These are phyloP conservation scores for Galaxias olidus DNA, from an alignment of 2,797 vertebrate species.

Conservation along the genomic window DNA sequence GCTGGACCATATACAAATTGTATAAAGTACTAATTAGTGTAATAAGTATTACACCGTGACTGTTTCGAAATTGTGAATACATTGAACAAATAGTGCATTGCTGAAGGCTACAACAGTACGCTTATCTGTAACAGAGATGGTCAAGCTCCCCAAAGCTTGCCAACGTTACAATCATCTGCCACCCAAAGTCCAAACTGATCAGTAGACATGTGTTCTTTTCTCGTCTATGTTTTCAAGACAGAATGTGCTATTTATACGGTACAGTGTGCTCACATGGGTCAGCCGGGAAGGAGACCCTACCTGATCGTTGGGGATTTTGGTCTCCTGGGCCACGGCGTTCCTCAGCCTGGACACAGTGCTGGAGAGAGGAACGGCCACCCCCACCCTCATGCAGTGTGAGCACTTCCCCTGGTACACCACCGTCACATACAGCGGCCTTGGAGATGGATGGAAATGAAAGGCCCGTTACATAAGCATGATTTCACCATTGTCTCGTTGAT, in stretches of 20 bases:
- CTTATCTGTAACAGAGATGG: slow-evolving; percentile 13
- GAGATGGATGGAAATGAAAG: neutral
- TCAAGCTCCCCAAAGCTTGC: no score
- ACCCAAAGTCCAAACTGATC: no score
- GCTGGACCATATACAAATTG: neutral
- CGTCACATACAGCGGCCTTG: slow-evolving; percentile 92
- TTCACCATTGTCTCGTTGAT: neutral
- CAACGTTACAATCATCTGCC: no score
- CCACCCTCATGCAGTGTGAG: slow-evolving; percentile 96
- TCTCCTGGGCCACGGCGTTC: slow-evolving; percentile 91
- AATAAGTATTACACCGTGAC: slow-evolving; percentile 7
- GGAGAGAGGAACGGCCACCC: slow-evolving; percentile 90
- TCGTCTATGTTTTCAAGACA: no score
- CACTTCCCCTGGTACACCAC: slow-evolving; percentile 97
- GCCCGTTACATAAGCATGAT: neutral
- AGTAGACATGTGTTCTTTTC: no score
- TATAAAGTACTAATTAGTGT: neutral
- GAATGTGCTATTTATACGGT: no score
- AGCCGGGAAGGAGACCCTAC: slow-evolving; percentile 54
- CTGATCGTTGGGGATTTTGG: slow-evolving; percentile 96
- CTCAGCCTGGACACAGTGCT: slow-evolving; percentile 90
- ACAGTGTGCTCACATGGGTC: neutral
- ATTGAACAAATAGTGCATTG: slow-evolving; percentile 24
- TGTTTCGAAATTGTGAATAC: neutral
- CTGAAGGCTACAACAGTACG: slow-evolving; percentile 13